Conservation (phyloP, 2,888 invertebrate species). For the Lottia gigantea region DNA sequence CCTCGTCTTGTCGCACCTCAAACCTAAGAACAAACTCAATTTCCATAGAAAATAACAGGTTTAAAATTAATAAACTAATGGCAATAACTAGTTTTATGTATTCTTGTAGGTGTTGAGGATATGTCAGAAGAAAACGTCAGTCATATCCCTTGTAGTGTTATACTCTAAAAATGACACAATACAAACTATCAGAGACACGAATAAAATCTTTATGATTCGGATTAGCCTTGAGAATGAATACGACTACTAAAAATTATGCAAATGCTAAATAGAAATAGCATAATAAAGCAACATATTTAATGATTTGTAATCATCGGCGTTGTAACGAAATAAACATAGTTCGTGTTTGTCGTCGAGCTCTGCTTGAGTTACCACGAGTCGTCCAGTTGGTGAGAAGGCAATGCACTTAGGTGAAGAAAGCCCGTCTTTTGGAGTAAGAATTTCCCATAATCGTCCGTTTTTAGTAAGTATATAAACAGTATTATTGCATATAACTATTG, state of each 20-base stretch:
- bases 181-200: too few relatives aligned
- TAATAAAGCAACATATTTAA: slow-evolving; percentile 58
- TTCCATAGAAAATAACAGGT: too few relatives aligned
- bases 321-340: slow-evolving; percentile 55
- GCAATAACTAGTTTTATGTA: too few relatives aligned
- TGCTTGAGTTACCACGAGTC: slow-evolving; percentile 54
- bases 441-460: slow-evolving; percentile 63
- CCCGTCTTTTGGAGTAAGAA: slow-evolving; percentile 56
- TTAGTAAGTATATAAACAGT: slow-evolving; percentile 59
- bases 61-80: too few relatives aligned
- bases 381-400: slow-evolving; percentile 49
- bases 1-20: too few relatives aligned
- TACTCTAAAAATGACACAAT: too few relatives aligned
- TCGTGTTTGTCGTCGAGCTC: slow-evolving; percentile 52
- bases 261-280: slow-evolving; percentile 54
- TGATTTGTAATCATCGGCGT: slow-evolving; percentile 58
- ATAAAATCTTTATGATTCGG: too few relatives aligned
- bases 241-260: too few relatives aligned
- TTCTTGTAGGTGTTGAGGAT: too few relatives aligned
- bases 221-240: background rate
- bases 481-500: slow-evolving; percentile 58
- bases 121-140: too few relatives aligned
- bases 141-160: too few relatives aligned
- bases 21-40: too few relatives aligned
- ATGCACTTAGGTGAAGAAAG: slow-evolving; percentile 58